phyloP scores from a whole-genome alignment of 2,797 vertebrate species.

The Syndactyla subalaris region DNA sequence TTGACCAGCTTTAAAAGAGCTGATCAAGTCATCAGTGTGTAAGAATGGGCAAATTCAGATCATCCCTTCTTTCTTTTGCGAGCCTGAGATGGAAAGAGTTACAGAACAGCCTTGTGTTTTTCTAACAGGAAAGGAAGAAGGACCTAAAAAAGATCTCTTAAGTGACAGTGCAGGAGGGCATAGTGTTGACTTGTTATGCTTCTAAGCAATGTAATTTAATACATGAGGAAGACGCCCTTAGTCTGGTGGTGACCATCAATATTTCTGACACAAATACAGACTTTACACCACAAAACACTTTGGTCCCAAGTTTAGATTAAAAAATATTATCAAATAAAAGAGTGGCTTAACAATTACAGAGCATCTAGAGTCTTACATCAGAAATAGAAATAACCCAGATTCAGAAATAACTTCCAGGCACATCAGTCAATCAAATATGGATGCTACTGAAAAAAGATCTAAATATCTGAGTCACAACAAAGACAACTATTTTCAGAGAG shows the following conservation, averaged over 20 bases:
- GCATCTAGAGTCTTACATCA: slow-evolving; percentile 57
- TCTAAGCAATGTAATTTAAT: slow-evolving; percentile 66
- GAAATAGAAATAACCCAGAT: slow-evolving; percentile 72
- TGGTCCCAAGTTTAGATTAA: slow-evolving; percentile 48
- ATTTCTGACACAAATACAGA: slow-evolving; percentile 56
- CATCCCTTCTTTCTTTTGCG: not conserved
- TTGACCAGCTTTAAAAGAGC: not conserved
- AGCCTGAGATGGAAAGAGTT: not conserved
- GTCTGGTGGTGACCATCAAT: slow-evolving; percentile 53
- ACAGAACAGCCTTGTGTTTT: not conserved
- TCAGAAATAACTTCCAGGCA: slow-evolving; percentile 74
- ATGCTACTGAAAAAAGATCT: slow-evolving; percentile 62
- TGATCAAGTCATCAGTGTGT: not conserved
- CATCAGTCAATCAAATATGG: slow-evolving; percentile 74
- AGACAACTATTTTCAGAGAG: slow-evolving; percentile 73
- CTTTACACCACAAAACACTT: slow-evolving; percentile 33
- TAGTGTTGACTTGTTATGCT: slow-evolving; percentile 39
- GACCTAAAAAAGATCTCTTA: slow-evolving; percentile 29
- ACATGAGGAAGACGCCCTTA: slow-evolving; percentile 28
- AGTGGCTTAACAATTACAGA: slow-evolving; percentile 38
- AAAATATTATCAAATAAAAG: slow-evolving; percentile 63
- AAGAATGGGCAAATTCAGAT: not conserved
- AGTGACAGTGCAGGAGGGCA: slow-evolving; percentile 12
- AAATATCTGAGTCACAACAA: slow-evolving; percentile 76
- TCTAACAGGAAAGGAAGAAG: slow-evolving; percentile 35